Percentiles rank a stretch among this genome's conserved stretches.
Evolutionary conservation across 2,113 vertebrate genomes (phyloP).

Genomic region (Peucedramus taeniatus): DNA sequence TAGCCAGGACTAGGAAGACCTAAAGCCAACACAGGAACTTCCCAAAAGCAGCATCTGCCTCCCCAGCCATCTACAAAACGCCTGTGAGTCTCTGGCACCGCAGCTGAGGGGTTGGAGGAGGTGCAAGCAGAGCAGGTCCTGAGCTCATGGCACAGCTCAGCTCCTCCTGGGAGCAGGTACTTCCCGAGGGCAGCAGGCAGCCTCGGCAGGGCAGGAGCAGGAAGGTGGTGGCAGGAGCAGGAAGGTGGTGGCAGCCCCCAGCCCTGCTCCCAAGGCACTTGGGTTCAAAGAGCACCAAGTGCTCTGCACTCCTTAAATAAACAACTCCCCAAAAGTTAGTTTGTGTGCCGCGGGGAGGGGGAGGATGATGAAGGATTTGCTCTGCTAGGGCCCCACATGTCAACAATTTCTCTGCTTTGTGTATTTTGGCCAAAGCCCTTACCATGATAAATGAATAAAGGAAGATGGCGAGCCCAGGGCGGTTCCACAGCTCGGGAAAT

Average conservation of each 20-base stretch:
- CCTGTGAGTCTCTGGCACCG: accelerated
- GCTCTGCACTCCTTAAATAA: conserved; percentile 86
- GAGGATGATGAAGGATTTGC: conserved; percentile 83
- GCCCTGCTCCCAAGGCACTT: conserved; percentile 69
- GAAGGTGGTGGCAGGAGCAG: conserved; percentile 75
- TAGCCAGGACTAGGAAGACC: not conserved
- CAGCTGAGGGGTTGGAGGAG: not conserved
- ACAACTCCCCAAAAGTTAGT: conserved; percentile 80
- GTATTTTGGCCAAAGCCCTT: conserved; percentile 92
- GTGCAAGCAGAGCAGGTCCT: not conserved
- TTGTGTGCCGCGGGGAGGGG: conserved; percentile 69
- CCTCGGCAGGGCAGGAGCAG: conserved; percentile 68
- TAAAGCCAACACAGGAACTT: not conserved
- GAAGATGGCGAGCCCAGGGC: conserved; percentile 88
- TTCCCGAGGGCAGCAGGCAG: conserved; percentile 2
- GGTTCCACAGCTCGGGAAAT: conserved; percentile 85
- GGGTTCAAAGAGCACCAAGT: conserved; percentile 74
- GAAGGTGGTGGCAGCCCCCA: conserved; percentile 76
- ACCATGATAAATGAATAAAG: conserved; percentile 97
- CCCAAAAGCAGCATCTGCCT: not conserved
- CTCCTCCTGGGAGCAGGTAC: conserved; percentile 14
- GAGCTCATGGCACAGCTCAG: accelerated
- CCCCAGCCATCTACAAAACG: accelerated
- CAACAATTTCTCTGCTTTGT: conserved; percentile 99
- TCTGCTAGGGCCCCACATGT: conserved; percentile 89